Evolutionary conservation across 2,888 invertebrate species (phyloP).

Genomic region (Boloria selene): DNA sequence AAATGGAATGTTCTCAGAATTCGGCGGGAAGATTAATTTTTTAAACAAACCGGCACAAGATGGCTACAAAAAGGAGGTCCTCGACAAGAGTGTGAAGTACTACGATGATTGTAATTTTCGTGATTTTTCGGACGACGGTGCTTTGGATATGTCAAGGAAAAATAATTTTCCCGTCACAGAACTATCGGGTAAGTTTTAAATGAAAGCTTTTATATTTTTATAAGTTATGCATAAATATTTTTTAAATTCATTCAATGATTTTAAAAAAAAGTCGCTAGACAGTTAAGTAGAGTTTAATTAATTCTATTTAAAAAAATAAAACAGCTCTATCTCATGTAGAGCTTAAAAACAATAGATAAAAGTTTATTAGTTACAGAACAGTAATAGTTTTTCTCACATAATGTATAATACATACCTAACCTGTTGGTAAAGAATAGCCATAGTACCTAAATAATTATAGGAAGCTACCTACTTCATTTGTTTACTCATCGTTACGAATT

Average conservation of each 20-base stretch:
- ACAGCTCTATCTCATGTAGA: too few relatives aligned
- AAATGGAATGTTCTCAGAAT: constrained; percentile 64
- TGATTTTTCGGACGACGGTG: constrained; percentile 70
- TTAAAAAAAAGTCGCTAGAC: too few relatives aligned
- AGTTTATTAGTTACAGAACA: too few relatives aligned
- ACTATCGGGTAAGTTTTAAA: constrained; percentile 61
- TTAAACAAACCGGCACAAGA: constrained; percentile 57
- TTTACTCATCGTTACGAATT: too few relatives aligned
- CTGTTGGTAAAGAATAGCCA: too few relatives aligned
- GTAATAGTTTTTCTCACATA: too few relatives aligned
- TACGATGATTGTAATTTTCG: constrained; percentile 70
- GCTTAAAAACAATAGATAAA: too few relatives aligned
- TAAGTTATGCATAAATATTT: neutral
- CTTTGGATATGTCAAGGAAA: constrained; percentile 78
- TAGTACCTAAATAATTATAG: too few relatives aligned
- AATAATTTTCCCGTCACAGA: constrained; percentile 73
- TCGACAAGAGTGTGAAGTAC: constrained; percentile 68
- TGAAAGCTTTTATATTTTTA: neutral
- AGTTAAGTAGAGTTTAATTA: too few relatives aligned
- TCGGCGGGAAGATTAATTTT: constrained; percentile 70
- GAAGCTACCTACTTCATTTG: too few relatives aligned
- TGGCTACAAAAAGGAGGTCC: constrained; percentile 65
- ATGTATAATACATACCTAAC: too few relatives aligned
- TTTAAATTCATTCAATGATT: neutral
- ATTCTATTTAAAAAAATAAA: too few relatives aligned